These are phyloP conservation scores for Drosophila koepferae DNA, from an alignment of 2,888 invertebrate species.

Conservation along the genomic window DNA sequence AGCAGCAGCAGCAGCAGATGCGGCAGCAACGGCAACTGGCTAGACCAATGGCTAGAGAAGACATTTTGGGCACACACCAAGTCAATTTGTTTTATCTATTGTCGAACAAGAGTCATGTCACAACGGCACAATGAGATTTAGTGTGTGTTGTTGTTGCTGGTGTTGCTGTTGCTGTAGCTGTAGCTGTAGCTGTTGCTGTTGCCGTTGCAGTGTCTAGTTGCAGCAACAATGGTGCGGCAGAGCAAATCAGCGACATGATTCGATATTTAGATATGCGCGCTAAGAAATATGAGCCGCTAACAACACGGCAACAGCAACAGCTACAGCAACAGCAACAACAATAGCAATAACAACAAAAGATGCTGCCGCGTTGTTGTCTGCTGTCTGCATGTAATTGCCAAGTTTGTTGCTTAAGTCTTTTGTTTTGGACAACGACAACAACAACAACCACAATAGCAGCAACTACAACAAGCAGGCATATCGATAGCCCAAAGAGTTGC, in stretches of 20 bases:
- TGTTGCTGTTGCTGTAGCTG: slow-evolving; percentile 29
- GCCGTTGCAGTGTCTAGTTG: slow-evolving; percentile 36
- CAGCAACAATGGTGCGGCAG: slow-evolving; percentile 70
- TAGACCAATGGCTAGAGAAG: slow-evolving; percentile 67
- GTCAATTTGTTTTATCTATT: slow-evolving; percentile 84
- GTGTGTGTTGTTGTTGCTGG: slow-evolving; percentile 55
- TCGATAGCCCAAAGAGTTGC: slow-evolving; percentile 68
- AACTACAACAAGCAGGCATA: slow-evolving; percentile 22
- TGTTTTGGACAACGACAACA: slow-evolving; percentile 59
- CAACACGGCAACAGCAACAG: slow-evolving; percentile 50
- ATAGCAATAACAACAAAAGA: slow-evolving; percentile 58
- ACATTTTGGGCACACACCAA: slow-evolving; percentile 83
- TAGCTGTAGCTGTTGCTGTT: slow-evolving; percentile 8
- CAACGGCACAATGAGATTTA: slow-evolving; percentile 80
- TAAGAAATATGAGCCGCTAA: slow-evolving; percentile 80
- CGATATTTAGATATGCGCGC: slow-evolving; percentile 80
- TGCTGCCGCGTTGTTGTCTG: slow-evolving; percentile 57
- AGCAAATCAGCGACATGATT: slow-evolving; percentile 80
- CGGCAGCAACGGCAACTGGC: slow-evolving; percentile 23
- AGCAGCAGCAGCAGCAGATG: slow-evolving; percentile 13
- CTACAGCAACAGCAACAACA: slow-evolving; percentile 11
- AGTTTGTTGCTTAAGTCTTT: slow-evolving; percentile 80
- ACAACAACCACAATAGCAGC: slow-evolving; percentile 1
- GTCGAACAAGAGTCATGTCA: slow-evolving; percentile 82
- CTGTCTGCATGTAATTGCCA: slow-evolving; percentile 73